Percentiles rank a stretch among this genome's conserved stretches.
Conservation (phyloP, 2,113 vertebrate species). For the Oreotrochilus melanogaster region DNA sequence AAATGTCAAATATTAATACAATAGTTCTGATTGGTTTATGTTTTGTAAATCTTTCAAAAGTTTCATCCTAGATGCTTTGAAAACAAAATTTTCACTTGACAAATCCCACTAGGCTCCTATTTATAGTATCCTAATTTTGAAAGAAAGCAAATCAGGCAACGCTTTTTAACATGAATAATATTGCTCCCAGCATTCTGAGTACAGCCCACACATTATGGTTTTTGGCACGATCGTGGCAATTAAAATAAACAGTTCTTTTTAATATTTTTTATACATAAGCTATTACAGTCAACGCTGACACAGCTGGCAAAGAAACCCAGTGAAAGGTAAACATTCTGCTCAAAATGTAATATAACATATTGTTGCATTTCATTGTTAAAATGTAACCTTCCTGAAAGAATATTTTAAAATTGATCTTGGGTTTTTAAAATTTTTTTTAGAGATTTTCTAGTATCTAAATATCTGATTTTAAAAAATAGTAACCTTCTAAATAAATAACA, state of each 20-base stretch:
- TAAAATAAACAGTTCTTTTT: constrained; percentile 54
- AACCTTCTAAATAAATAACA: background rate
- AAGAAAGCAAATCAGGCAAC: constrained; percentile 60
- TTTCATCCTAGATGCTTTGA: constrained; percentile 28
- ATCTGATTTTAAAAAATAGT: background rate
- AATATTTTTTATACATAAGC: constrained; percentile 47
- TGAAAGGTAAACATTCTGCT: constrained; percentile 63
- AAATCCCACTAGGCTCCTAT: constrained; percentile 55
- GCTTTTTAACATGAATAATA: constrained; percentile 58
- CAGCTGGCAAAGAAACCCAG: constrained; percentile 68
- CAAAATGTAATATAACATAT: constrained; percentile 50
- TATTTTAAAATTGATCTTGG: background rate
- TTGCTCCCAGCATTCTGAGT: constrained; percentile 52
- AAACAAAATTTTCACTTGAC: constrained; percentile 1
- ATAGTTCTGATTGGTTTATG: background rate
- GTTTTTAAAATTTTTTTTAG: background rate
- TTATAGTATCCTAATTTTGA: constrained; percentile 66
- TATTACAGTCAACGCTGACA: constrained; percentile 48
- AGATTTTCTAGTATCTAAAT: background rate
- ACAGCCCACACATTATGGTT: constrained; percentile 61
- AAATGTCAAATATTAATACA: background rate
- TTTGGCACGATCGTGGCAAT: constrained; percentile 43
- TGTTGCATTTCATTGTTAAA: constrained; percentile 43
- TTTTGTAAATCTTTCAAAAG: constrained; percentile 29
- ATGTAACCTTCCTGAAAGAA: constrained; percentile 28